Evolutionary conservation across 2,888 invertebrate species (phyloP), one percentile per base, ranked within the genome.

Genomic region (Nymphalis polychloros): DNA sequence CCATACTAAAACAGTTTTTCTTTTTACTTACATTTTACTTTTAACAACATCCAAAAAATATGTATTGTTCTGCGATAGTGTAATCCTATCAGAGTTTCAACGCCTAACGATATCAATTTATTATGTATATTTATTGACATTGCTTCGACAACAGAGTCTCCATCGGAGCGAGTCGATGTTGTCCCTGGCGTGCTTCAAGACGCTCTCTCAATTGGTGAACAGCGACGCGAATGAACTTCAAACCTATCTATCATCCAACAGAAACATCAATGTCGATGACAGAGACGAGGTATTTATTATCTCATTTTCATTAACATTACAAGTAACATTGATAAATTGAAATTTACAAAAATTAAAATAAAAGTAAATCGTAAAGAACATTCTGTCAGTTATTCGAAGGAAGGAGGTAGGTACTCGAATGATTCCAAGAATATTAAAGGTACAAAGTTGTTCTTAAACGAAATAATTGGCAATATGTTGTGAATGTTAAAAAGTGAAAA

Each of bases 81-180:
- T 52, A 13, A 4, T 16, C 16, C 19, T 19, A 8, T n/a, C 19
- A 19, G 8, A 50, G 4, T 50, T 50, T 19, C 20, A 20, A 13
- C 13, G 23, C 2, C 13, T 52, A 13, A 20, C 0, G 10, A 52
- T 52, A 52, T 13, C 8, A 19, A 27, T 16, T 27, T 17, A 53
- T 16, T 6, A 7, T 49, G 17, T 35, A 31, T 17, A 31, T 2
- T 7, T 19, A n/a, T 55, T 31, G n/a, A n/a, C 17, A 16, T 31
- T 31, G 8, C 57, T 61, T 61, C 55, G 13, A 7, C 83, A 85
- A 66, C 93, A 97, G 97, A 96, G 97, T 92, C 95, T 97, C 88
- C 96, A 96, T 88, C 96, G 96, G 92, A 95, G 96, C 89, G 97
- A 97, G 94, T 97, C 97, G 94, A 97, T 97, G 97, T 96, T 97